Percentiles rank a stretch among this genome's conserved stretches.
Evolutionary conservation across 1,140 invertebrate species (phyloP).

Genomic region (Drosophila subobscura): DNA sequence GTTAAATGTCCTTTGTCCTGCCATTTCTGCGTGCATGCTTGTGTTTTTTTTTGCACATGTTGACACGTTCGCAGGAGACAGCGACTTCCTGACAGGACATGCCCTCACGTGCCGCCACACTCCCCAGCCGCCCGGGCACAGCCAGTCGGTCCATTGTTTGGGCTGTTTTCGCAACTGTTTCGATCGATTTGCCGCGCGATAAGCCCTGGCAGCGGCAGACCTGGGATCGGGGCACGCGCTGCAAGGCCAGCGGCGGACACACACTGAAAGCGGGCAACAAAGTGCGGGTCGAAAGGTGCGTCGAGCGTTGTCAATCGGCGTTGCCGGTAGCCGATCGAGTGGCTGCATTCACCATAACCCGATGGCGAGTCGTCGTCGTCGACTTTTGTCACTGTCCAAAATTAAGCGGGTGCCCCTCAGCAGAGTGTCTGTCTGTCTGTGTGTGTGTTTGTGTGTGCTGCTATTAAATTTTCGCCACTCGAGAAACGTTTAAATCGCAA

Average conservation of each 20-base stretch:
- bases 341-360: neutral
- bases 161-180: constrained; percentile 73
- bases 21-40: neutral
- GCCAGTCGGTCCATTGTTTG: constrained; percentile 28
- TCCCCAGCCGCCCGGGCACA: constrained; percentile 3
- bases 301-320: constrained; percentile 31
- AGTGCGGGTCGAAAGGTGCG: constrained; percentile 76
- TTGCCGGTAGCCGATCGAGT: constrained; percentile 3
- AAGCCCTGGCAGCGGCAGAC: constrained; percentile 16
- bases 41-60: constrained; percentile 59
- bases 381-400: constrained; percentile 68
- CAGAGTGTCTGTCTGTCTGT: neutral
- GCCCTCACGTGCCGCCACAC: constrained; percentile 2
- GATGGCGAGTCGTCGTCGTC: constrained; percentile 5
- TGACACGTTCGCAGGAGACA: constrained; percentile 51
- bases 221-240: constrained; percentile 54
- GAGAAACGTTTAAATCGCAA: constrained; percentile 73
- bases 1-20: constrained; percentile 29
- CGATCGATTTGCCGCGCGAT: constrained; percentile 30
- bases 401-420: constrained; percentile 59
- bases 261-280: constrained; percentile 50
- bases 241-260: constrained; percentile 39
- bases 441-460: constrained; percentile 4
- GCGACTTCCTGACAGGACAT: constrained; percentile 71
- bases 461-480: constrained; percentile 66